Evolutionary conservation across 2,888 invertebrate genomes (phyloP), one percentile per base, ranked within the genome.

Genomic region (Cephus runcator): DNA sequence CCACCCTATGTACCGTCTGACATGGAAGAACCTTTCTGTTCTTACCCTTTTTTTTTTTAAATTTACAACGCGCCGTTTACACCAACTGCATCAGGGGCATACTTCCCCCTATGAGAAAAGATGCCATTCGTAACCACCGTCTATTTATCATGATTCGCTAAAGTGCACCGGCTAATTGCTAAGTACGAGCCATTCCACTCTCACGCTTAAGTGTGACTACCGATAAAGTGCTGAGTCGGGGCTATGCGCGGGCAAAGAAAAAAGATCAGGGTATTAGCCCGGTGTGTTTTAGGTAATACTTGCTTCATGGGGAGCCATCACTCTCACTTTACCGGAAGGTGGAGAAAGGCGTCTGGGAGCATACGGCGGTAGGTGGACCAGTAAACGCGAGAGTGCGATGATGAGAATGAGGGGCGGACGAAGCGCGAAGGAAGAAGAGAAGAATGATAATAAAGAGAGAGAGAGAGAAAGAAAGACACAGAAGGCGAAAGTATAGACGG

Each of bases 251-350:
- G 56, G 56, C 56, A 23, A 56, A 78, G 71, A 78, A 78, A 78
- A 78, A 71, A 30, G 75, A 75, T 76, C 76, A 69, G 31, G 73
- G 68, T 36, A 78, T 78, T 78, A 78, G 71, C 76, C 34, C 76
- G 35, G 73, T 73, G 78, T 76, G 78, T 78, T 78, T 76, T 71
- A 81, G 79, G 81, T 82, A 79, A 83, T 83, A 76, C 81, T 76
- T 69, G 75, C 77, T 82, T 81, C 80, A 83, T 77, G 82, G 77
- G 80, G 78, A 79, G 77, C 80, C 80, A 83, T 83, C 80, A 80
- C 79, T 83, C 81, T 81, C 80, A 77, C 82, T 79, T 79, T 81
- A 71, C 69, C 73, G 40, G 69, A 73, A 40, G 74, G 75, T 12
- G 73, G 71, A 33, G 71, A 9, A 31, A 71, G 30, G 56, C 56